phyloP scores from a whole-genome alignment of 2,113 vertebrate genomes.

The Zapornia atra region DNA sequence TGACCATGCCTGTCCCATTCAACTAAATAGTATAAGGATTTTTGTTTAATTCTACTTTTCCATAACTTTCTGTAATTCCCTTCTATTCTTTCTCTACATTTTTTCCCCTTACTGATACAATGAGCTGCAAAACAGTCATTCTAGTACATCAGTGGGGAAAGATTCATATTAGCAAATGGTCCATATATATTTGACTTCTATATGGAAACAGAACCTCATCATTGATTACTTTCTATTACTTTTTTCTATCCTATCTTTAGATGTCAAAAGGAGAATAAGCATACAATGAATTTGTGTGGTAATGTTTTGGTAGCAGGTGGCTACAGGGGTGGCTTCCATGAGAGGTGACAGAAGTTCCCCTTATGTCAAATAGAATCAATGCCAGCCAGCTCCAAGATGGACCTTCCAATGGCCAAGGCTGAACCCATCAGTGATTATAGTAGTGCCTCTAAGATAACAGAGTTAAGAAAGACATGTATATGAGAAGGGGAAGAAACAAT shows the following conservation, averaged over 20 bases:
- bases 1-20: neutral
- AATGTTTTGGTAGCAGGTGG: no score
- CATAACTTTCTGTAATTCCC: neutral
- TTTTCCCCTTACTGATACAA: neutral
- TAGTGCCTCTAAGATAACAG: no score
- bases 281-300: no score
- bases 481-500: no score
- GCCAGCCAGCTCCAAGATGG: no score
- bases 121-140: neutral
- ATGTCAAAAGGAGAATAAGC: neutral
- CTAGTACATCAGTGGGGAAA: neutral
- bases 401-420: no score
- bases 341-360: no score
- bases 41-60: neutral
- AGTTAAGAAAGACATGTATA: no score
- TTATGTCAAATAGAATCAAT: no score
- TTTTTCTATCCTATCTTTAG: neutral
- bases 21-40: neutral
- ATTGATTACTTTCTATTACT: neutral
- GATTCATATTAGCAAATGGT: neutral
- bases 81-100: neutral
- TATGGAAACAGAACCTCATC: neutral
- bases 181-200: neutral
- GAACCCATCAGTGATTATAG: no score
- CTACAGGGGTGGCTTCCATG: no score